Conservation (phyloP, 2,113 vertebrate species). For the Cettia cetti region DNA sequence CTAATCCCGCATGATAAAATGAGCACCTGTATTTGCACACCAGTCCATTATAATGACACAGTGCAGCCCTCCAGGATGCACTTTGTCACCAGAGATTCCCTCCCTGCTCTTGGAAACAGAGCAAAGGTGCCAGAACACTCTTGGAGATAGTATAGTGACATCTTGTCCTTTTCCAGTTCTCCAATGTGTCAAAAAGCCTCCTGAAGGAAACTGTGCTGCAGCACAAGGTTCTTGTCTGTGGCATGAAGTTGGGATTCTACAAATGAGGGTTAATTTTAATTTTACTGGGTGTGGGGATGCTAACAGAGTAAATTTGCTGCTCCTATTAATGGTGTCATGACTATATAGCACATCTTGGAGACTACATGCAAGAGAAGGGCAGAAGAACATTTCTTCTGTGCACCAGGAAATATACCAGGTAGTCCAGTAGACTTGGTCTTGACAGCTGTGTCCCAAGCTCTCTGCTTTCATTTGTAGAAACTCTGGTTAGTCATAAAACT, state of each 20-base stretch:
- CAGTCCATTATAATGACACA: neutral
- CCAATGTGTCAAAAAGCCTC: neutral
- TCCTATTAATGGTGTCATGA: neutral
- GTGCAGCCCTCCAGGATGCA: neutral
- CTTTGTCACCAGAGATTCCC: slow-evolving; percentile 23
- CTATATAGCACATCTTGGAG: neutral
- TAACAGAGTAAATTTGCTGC: neutral
- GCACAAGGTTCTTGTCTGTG: neutral
- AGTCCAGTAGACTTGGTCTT: neutral
- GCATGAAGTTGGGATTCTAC: neutral
- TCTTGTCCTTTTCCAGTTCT: neutral
- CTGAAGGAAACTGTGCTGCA: neutral
- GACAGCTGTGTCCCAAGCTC: neutral
- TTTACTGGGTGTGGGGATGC: neutral
- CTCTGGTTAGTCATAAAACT: neutral
- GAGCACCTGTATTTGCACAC: neutral
- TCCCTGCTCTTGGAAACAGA: neutral
- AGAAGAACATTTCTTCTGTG: neutral
- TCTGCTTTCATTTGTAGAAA: neutral
- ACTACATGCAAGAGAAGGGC: neutral
- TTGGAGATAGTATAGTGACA: accelerated
- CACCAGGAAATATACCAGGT: neutral
- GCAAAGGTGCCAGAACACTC: neutral
- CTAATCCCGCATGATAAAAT: neutral
- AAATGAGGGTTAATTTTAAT: neutral